These are phyloP conservation scores for Macropodus opercularis DNA, from an alignment of 2,797 vertebrate genomes.

Conservation along the genomic window DNA sequence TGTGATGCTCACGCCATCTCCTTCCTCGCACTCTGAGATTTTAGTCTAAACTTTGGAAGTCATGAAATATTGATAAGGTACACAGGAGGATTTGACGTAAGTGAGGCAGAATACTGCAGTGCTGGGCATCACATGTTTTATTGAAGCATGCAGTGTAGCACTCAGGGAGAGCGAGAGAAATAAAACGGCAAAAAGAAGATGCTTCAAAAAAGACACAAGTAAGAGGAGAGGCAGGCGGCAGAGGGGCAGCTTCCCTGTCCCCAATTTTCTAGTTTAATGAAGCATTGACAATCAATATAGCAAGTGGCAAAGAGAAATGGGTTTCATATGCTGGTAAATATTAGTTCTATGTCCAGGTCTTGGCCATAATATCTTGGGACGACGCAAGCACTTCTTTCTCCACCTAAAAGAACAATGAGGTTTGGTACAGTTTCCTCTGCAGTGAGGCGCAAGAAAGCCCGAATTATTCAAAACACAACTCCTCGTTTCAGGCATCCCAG, in stretches of 20 bases:
- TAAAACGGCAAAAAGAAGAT: conserved; percentile 40
- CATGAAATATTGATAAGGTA: conserved; percentile 79
- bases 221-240: conserved; percentile 33
- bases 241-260: conserved; percentile 43
- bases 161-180: conserved; percentile 61
- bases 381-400: conserved; percentile 14
- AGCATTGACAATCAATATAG: conserved; percentile 57
- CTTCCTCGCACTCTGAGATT: conserved; percentile 55
- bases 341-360: conserved; percentile 38
- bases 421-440: conserved; percentile 5
- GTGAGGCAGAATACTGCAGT: conserved; percentile 73
- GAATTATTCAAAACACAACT: conserved; percentile 1
- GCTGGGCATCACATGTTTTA: conserved; percentile 78
- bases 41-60: conserved; percentile 69
- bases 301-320: conserved; percentile 54
- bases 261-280: conserved; percentile 67
- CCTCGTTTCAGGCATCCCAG: neutral
- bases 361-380: conserved; percentile 29
- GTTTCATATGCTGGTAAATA: conserved; percentile 49
- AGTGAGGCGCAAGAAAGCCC: neutral
- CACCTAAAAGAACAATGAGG: conserved; percentile 35
- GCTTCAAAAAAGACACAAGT: conserved; percentile 35
- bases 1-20: conserved; percentile 43
- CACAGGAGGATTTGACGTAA: conserved; percentile 75
- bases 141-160: conserved; percentile 77